Evolutionary conservation across 2,888 invertebrate genomes (phyloP), one percentile per base, ranked within the genome.

Genomic region (Callyntrura guangdongensis): DNA sequence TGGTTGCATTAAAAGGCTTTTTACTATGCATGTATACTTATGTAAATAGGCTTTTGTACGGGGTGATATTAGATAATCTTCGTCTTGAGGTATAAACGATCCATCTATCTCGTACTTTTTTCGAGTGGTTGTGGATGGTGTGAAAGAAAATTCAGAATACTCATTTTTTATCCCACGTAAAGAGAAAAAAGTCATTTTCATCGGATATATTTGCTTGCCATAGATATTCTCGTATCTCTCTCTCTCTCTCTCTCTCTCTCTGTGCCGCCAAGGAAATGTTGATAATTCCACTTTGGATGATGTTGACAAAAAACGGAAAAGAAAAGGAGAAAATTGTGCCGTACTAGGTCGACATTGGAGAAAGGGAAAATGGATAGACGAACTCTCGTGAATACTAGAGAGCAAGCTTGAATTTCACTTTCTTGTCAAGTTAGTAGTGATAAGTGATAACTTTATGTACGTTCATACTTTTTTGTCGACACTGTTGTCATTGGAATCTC

Each of bases 361-460:
- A 53, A 14, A 53, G 17, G 45, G 45, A 45, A 72, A 72, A 45
- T 22, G 27, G 27, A 72, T 72, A 53, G 53, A 53, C 17, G 69
- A 17, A 1, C 12, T 14, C n/a, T 12, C 53, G 2, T 14, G 12
- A 9, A n/a, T 53, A n/a, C 45, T 45, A 36, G 69, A 69, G 27
- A 45, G 45, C 69, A 72, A 45, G 69, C 69, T 72, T 5, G 17
- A 45, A 45, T 72, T 72, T 72, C 69, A 72, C 61, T 64, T 67
- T 67, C 45, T 72, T 72, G 69, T 36, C 45, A 45, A 8, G 36
- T 72, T 9, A 72, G 17, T 17, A 67, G 17, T 45, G 69, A 72
- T 72, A 72, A 67, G 17, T 45, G 69, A 72, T 72, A 72, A 72
- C 69, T 72, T 72, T 45, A 72, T 72, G 17, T 61, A 61, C n/a